Base-by-base conservation (phyloP, 2,888 invertebrate species). In the Metalampra italica region DNA sequence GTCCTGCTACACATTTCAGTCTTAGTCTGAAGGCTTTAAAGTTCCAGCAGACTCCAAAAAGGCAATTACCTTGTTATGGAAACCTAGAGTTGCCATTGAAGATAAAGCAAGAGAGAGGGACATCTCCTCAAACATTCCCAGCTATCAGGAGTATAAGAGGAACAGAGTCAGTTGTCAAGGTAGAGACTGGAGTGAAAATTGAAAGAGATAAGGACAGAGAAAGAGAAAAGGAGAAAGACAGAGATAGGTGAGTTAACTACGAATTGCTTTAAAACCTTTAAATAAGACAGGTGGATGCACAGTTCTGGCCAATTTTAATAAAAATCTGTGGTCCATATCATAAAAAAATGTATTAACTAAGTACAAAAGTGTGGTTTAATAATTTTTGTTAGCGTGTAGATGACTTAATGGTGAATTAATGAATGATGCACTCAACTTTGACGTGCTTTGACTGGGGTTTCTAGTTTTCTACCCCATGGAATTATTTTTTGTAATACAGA, bases 11-110 rank as follows among this genome's bases (percentile, higher is more conserved):
- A 0, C 80, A 86, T 47, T 74, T 81, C 43, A 82, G 79, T 43
- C 53, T 87, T 15, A 71, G 77, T 0, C 57, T 88, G 54, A 81
- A 73, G 49, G 88, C 89, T 7, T 75, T 90, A 9, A 75, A 78
- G 47, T 90, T 90, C 59, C 84, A 85, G 49, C 69, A 82, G 0
- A 77, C 79, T 2, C 82, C 85, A 0, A 73, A 83, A 47, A 77
- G 89, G 47, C 71, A 85, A 53, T 56, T 90, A 14, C 90, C 90
- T 0, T 90, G 90, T 49, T 90, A 90, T 54, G 90, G 90, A 0
- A 90, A 90, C 47, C 55, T 90, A 53, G 90, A 89, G 61, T 59
- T 90, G 50, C 88, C 89, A 0, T 64, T 87, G 14, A 88, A 89
- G 59, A 71, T 84, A 0, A 89, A 89, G 43, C 84, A 87, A 37